Evolutionary conservation across 2,888 invertebrate species (phyloP), one percentile per base, ranked within the genome.

Genomic region (Pharmacophagus antenor): DNA sequence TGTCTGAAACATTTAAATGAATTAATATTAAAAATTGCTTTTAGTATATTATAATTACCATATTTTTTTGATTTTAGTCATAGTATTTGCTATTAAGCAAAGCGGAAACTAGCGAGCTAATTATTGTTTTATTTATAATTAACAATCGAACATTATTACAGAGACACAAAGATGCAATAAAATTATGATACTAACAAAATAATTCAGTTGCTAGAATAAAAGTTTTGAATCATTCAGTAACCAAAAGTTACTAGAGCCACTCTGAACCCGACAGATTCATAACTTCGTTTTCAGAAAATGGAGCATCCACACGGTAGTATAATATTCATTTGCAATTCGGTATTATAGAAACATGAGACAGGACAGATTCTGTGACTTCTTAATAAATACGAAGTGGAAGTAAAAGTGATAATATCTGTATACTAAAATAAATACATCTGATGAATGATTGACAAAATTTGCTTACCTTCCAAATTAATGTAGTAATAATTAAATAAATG

Each of bases 261-360:
- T 49, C 57, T 12, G 57, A 54, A 37, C 27, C 46, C 25, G 37
- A 44, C 47, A 56, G 54, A 41, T 57, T 58, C 47, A 25, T 64
- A 62, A 64, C 64, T 64, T 64, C 62, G 47, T 64, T 64, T 62
- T 56, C 46, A 18, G 47, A 64, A 56, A 62, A 62, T 61, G 56
- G 51, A 56, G 62, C 54, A 58, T 60, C 61, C 62, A 61, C 56
- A 56, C 56, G 56, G 58, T 56, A 56, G 62, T 64, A 61, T 61
- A 64, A 62, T 62, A 64, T 64, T 64, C 56, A 62, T 62, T 64
- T 61, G 58, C 58, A 55, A 61, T 53, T 48, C 7, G 27, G 56
- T 46, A 47, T 44, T 52, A 55, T 17, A 58, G 17, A 62, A 60
- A 53, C 46, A 54, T 62, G 47, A 48, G 41, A n/a, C 25, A 44